phyloP scores from a whole-genome alignment of 2,113 vertebrate species.

The zebrafish (Danio rerio) region GRCz12tu NC_133188.1:12660001-12660500 shows the following conservation, averaged over 20 bases:
- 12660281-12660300: constrained; percentile 11
- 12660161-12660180: background rate
- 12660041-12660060: too few relatives aligned
- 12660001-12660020: constrained; percentile 5
- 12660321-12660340: background rate
- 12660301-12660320: background rate
- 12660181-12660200: constrained; percentile 21
- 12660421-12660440: background rate
- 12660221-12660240: constrained; percentile 15
- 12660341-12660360: background rate
- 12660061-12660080: too few relatives aligned
- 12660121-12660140: constrained; percentile 12
- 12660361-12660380: background rate
- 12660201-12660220: constrained; percentile 31
- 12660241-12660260: constrained; percentile 27
- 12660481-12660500: too few relatives aligned
- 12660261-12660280: background rate
- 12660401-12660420: background rate
- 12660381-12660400: background rate
- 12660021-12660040: background rate
- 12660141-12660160: background rate
- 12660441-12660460: background rate
- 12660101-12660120: constrained; percentile 1
- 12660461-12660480: background rate
- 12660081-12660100: background rate